These are phyloP conservation scores for Mobula birostris DNA, from an alignment of 2,113 vertebrate genomes.

Conservation along the genomic window DNA sequence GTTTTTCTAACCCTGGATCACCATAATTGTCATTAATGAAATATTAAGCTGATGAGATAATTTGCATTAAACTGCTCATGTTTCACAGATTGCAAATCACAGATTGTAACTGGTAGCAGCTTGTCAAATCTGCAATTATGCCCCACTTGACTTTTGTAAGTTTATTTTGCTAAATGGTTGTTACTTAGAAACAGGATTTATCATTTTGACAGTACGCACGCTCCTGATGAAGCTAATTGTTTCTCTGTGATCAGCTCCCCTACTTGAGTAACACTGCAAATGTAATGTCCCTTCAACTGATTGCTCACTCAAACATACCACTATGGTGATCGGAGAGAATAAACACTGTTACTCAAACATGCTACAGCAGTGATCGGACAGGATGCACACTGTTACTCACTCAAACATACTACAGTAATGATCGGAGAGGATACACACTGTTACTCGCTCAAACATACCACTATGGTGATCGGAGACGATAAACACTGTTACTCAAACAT, in stretches of 20 bases:
- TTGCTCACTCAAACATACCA: not conserved
- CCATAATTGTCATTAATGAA: conserved; percentile 45
- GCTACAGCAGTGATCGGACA: too few relatives aligned
- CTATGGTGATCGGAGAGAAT: not conserved
- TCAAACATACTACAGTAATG: too few relatives aligned
- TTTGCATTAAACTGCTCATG: conserved; percentile 42
- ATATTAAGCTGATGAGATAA: conserved; percentile 46
- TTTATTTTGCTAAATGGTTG: conserved; percentile 51
- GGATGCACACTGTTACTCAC: too few relatives aligned
- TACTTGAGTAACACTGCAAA: conserved; percentile 42
- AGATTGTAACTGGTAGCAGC: conserved; percentile 42
- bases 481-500: too few relatives aligned
- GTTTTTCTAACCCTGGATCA: conserved; percentile 39
- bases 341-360: not conserved
- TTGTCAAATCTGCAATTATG: conserved; percentile 43
- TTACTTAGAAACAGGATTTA: conserved; percentile 40
- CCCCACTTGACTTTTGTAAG: conserved; percentile 44
- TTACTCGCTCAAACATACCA: too few relatives aligned
- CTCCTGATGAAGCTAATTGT: conserved; percentile 42
- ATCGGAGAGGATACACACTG: too few relatives aligned
- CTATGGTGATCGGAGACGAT: too few relatives aligned
- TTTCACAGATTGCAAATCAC: conserved; percentile 37
- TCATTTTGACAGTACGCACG: conserved; percentile 42
- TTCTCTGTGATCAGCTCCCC: conserved; percentile 38
- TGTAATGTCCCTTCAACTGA: conserved; percentile 36